A percentile compares a stretch with the other conserved stretches of the same genome.
Conservation (phyloP, 2,888 invertebrate genomes). For the Brachypterus glaber region DNA sequence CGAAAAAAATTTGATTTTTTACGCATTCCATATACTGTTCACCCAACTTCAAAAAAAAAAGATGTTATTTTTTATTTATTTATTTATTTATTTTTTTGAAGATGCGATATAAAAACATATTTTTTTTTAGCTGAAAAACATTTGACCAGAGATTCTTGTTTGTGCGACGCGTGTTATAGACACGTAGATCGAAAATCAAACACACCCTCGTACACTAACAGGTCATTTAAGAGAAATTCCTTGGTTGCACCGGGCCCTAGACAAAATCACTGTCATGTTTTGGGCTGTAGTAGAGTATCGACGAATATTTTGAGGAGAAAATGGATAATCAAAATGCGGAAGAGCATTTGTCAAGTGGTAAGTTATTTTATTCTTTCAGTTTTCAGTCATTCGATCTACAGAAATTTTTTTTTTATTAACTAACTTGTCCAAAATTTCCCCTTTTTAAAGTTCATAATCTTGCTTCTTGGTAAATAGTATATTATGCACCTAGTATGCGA, state of each 20-base stretch:
- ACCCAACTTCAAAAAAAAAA: too few relatives aligned
- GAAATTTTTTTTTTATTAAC: slow-evolving; percentile 8
- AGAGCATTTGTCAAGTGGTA: slow-evolving; percentile 56
- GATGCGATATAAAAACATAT: too few relatives aligned
- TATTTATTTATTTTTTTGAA: too few relatives aligned
- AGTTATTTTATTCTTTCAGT: slow-evolving; percentile 17
- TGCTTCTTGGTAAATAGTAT: too few relatives aligned
- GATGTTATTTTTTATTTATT: too few relatives aligned
- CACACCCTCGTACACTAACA: slow-evolving; percentile 56
- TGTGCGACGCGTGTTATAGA: slow-evolving; percentile 80
- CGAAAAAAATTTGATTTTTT: too few relatives aligned
- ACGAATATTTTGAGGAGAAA: slow-evolving; percentile 60
- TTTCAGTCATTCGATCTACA: slow-evolving; percentile 4
- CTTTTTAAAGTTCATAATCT: too few relatives aligned
- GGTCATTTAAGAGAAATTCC: slow-evolving; percentile 34
- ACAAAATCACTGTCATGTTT: slow-evolving; percentile 52
- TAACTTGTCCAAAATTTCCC: too few relatives aligned
- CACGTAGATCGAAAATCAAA: slow-evolving; percentile 76
- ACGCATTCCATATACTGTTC: too few relatives aligned
- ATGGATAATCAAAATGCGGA: slow-evolving; percentile 61
- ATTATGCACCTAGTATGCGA: too few relatives aligned
- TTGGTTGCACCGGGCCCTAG: slow-evolving; percentile 37
- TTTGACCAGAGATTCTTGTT: slow-evolving; percentile 71
- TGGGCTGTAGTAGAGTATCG: slow-evolving; percentile 50
- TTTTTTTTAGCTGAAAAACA: slow-evolving; percentile 62